phyloP scores from a whole-genome alignment of 53 echinoderm and acorn worm genomes.

The Holothuria leucospilota region DNA sequence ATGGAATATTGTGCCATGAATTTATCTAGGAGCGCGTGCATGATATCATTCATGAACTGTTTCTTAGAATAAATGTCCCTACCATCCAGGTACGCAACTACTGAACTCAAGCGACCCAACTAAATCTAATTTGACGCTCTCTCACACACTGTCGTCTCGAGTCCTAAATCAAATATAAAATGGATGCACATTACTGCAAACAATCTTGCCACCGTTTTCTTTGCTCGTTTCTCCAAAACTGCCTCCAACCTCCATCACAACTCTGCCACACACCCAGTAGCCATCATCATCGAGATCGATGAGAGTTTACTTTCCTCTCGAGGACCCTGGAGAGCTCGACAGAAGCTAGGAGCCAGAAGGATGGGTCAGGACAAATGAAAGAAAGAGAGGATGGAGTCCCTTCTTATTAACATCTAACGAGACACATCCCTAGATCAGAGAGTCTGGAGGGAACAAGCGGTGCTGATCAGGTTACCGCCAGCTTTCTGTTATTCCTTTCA shows the following conservation, averaged over 20 bases:
- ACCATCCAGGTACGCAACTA: constrained; percentile 15
- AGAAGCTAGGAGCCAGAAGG: neutral
- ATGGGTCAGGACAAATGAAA: neutral
- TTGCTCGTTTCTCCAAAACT: no score
- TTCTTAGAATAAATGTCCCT: neutral
- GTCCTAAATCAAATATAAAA: constrained; percentile 35
- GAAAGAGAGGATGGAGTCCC: neutral
- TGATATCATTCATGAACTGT: constrained; percentile 1
- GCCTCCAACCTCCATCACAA: no score
- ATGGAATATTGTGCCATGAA: neutral
- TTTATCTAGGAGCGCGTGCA: neutral
- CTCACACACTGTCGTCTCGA: constrained; percentile 22
- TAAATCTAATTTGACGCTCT: constrained; percentile 34
- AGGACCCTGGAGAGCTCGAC: constrained; percentile 26
- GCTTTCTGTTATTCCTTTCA: constrained; percentile 16
- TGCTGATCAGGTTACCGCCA: constrained; percentile 14
- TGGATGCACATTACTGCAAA: neutral
- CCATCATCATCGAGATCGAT: constrained; percentile 5
- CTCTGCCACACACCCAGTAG: constrained; percentile 4
- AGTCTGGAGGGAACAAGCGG: constrained; percentile 1
- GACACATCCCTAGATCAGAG: neutral
- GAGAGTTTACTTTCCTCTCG: neutral
- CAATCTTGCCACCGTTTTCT: no score
- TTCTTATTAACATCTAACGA: neutral
- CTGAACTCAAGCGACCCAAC: constrained; percentile 24